These are phyloP conservation scores for Malachius bipustulatus DNA, from an alignment of 2,888 invertebrate genomes.

Conservation along the genomic window DNA sequence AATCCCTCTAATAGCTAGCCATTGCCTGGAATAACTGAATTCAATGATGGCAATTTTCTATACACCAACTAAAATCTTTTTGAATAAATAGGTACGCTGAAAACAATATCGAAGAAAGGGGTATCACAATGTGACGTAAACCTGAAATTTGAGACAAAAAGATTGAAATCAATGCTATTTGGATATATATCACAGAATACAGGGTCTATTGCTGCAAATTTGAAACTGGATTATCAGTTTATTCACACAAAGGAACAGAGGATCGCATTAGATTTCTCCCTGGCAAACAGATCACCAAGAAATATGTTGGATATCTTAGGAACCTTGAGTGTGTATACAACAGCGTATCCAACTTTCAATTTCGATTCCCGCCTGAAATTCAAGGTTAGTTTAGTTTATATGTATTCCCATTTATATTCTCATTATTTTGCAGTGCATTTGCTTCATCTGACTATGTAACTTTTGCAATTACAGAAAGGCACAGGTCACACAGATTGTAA, in stretches of 20 bases:
- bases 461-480: slow-evolving; percentile 43
- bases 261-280: slow-evolving; percentile 39
- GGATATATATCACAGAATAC: slow-evolving; percentile 50
- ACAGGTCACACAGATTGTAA: slow-evolving; percentile 59
- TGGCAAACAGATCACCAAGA: slow-evolving; percentile 45
- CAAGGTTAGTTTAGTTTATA: slow-evolving; percentile 44
- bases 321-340: slow-evolving; percentile 55
- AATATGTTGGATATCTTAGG: slow-evolving; percentile 49
- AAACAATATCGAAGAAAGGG: slow-evolving; percentile 52
- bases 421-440: background rate
- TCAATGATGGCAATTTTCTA: too few relatives aligned
- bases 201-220: slow-evolving; percentile 41
- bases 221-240: slow-evolving; percentile 56
- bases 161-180: slow-evolving; percentile 56
- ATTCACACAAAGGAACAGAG: slow-evolving; percentile 44
- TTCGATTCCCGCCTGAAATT: slow-evolving; percentile 53
- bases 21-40: too few relatives aligned
- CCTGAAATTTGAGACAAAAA: slow-evolving; percentile 66
- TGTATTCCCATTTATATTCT: too few relatives aligned
- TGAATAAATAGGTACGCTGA: slow-evolving; percentile 48
- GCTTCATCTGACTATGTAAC: too few relatives aligned
- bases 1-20: too few relatives aligned
- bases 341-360: slow-evolving; percentile 65
- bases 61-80: too few relatives aligned
- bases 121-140: slow-evolving; percentile 67